These are phyloP conservation scores for Sterrhoptilus dennistouni DNA, from an alignment of 2,113 vertebrate species.

Conservation along the genomic window DNA sequence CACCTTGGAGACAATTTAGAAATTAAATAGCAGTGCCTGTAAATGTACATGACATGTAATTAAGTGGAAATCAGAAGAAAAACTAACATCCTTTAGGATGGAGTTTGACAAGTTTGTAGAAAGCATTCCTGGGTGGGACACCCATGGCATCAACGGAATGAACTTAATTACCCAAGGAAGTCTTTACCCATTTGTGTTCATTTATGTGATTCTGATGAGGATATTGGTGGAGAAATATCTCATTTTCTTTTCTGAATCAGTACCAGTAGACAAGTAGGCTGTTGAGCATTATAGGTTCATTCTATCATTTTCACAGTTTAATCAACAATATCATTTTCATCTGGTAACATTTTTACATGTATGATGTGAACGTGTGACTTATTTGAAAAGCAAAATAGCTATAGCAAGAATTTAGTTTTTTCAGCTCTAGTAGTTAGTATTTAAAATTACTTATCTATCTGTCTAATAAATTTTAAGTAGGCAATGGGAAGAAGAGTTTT, in stretches of 20 bases:
- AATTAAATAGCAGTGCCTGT: neutral
- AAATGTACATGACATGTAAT: neutral
- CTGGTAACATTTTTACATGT: neutral
- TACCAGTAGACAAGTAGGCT: neutral
- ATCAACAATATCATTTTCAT: neutral
- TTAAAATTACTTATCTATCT: neutral
- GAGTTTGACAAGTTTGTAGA: neutral
- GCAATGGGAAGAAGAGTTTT: neutral
- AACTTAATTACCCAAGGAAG: neutral
- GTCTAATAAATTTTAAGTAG: neutral
- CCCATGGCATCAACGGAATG: neutral
- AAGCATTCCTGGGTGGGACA: neutral
- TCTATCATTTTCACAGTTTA: neutral
- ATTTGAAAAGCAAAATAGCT: neutral
- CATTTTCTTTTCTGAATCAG: neutral
- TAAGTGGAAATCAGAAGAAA: neutral
- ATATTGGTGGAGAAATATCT: neutral
- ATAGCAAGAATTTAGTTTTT: neutral
- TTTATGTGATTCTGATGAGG: neutral
- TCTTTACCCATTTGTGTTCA: neutral
- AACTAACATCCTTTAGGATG: neutral
- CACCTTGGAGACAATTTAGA: neutral
- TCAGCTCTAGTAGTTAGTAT: neutral
- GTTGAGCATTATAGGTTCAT: neutral
- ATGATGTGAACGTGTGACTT: neutral